Conservation (phyloP, 1,140 invertebrate genomes). For the Drosophila mojavensis region DNA sequence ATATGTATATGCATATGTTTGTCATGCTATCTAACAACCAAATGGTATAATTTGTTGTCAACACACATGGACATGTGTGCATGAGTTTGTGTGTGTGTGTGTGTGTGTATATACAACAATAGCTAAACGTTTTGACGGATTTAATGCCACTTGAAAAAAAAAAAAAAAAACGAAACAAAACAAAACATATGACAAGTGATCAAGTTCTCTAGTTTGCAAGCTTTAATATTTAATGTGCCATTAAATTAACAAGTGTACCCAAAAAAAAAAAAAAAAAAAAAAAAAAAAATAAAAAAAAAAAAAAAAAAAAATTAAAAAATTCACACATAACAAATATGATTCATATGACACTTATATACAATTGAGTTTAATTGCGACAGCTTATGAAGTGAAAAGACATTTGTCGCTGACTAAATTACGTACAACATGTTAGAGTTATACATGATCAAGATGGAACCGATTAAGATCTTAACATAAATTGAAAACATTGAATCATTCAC, state of each 20-base stretch:
- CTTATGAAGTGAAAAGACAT: not conserved
- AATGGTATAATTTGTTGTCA: slow-evolving; percentile 9
- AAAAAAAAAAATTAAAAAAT: not conserved
- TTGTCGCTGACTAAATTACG: too few species aligned
- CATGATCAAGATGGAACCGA: too few species aligned
- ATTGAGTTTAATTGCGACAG: not conserved
- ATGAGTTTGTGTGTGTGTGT: not conserved
- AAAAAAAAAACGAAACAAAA: not conserved
- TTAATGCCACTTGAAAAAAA: not conserved
- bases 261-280: too few species aligned
- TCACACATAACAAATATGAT: not conserved
- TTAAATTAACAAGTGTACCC: not conserved
- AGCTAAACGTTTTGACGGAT: slow-evolving; percentile 1
- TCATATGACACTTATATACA: not conserved
- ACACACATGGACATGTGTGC: not conserved
- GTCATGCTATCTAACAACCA: not conserved
- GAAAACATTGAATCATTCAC: too few species aligned
- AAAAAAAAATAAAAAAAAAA: not conserved
- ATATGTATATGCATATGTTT: not conserved
- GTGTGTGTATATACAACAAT: not conserved
- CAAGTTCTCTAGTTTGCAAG: not conserved
- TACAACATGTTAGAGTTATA: too few species aligned
- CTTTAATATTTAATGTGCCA: slow-evolving; percentile 8
- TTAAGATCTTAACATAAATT: too few species aligned
- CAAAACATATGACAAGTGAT: slow-evolving; percentile 1